These are phyloP conservation scores for Drosophila equinoxialis DNA, from an alignment of 1,140 invertebrate species.

Conservation along the genomic window DNA sequence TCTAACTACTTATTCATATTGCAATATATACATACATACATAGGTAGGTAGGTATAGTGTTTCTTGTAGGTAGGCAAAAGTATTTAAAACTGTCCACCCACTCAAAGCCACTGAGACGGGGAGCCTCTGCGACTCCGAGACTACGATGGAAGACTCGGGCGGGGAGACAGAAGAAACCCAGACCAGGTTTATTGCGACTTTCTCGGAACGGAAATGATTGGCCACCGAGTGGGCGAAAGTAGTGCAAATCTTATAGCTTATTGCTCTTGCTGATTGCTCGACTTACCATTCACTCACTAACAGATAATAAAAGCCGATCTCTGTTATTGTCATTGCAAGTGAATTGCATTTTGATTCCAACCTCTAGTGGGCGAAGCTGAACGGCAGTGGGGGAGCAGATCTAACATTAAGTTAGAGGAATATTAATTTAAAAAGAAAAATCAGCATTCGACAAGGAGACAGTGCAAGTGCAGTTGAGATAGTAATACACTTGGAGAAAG, in stretches of 20 bases:
- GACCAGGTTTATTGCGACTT: constrained; percentile 13
- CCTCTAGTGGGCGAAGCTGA: background rate
- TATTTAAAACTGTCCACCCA: constrained; percentile 9
- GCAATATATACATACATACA: constrained; percentile 2
- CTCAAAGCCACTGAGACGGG: background rate
- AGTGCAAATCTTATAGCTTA: constrained; percentile 13
- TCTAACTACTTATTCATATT: constrained; percentile 14
- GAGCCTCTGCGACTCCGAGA: background rate
- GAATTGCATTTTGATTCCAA: constrained; percentile 10
- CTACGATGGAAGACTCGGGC: background rate
- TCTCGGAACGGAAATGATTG: constrained; percentile 19
- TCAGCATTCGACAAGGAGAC: background rate
- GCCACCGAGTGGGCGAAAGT: constrained; percentile 16
- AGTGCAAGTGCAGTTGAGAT: background rate
- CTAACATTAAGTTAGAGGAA: too few relatives aligned
- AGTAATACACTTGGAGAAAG: too few relatives aligned
- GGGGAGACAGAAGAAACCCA: background rate
- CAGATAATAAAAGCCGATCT: constrained; percentile 12
- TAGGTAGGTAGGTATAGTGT: background rate
- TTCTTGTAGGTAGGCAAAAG: constrained; percentile 7
- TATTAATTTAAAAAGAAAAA: too few relatives aligned
- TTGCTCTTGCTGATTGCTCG: background rate
- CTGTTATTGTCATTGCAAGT: constrained; percentile 13
- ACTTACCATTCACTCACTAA: constrained; percentile 5
- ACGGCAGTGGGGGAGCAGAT: background rate